Base-by-base conservation (phyloP, 64 coral and sea anemone species). In the Anthopleura sola region DNA sequence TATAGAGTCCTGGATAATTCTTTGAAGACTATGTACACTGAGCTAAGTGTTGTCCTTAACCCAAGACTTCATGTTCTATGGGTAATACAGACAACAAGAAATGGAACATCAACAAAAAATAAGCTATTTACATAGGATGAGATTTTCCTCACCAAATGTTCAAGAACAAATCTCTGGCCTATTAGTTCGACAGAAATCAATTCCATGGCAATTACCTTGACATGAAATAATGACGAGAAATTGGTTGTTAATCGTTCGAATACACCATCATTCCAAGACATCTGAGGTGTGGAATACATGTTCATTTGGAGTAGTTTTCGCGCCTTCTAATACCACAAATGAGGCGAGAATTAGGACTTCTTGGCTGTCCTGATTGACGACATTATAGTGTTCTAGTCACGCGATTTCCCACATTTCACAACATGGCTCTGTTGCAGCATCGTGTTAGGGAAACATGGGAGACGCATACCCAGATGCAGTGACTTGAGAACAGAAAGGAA, bases 401-500 rank as follows among this genome's bases (percentile, higher is more conserved):
- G 76, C 76, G 76, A 79, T 79, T 79, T 44, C 37, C 16, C 76
- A 79, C 4, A 19, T 8, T 79, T 38, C 24, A 40, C 37, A 79
- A 44, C 44, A 79, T 24, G 76, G 37, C 7, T 20, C 26, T 48
- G 6, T 78, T 24, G 76, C 8, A 20, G 76, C 36, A 79, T 79
- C 34, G 40, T 44, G 40, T 48, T 24, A 44, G 18, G 34, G 44
- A 57, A 83, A 83, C 82, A 83, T 56, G 1, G 82, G 82, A 26
- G 82, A 83, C 55, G 82, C 82, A 49, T 36, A 83, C 21, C 20
- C 48, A 8, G 78, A 11, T 58, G 90, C 54, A 36, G 24, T 92
- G 4, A 92, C 86, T 86, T 86, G 80, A 32, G 79, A 75, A 60
- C 84, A 92, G 49, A 78, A 92, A 0, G 90, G 90, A 51, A 92